These are phyloP conservation scores for Dolichoris vasculosae DNA, from an alignment of 1,140 invertebrate species.

Conservation along the genomic window DNA sequence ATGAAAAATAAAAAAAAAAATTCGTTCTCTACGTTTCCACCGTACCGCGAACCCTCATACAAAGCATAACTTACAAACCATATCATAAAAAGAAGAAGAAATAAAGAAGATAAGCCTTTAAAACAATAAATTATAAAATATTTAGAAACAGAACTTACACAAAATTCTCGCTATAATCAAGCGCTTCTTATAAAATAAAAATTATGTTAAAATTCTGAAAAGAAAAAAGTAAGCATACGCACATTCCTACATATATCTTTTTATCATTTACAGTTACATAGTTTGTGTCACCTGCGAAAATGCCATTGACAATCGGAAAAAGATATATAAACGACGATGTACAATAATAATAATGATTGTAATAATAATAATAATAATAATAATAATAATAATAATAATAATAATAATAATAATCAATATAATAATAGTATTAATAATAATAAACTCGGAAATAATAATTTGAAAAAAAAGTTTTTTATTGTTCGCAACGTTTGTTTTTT, in stretches of 20 bases:
- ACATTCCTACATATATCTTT: constrained; percentile 23
- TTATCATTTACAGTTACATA: constrained; percentile 15
- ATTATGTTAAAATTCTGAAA: constrained; percentile 34
- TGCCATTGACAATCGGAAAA: constrained; percentile 23
- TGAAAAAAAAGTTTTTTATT: constrained; percentile 33
- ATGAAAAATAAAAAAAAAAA: constrained; percentile 26
- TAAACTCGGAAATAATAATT: constrained; percentile 29
- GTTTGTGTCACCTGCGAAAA: constrained; percentile 15
- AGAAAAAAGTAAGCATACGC: constrained; percentile 21
- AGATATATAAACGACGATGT: constrained; percentile 15
- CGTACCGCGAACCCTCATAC: not conserved
- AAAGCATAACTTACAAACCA: constrained; percentile 7
- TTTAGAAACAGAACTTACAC: constrained; percentile 47
- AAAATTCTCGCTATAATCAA: constrained; percentile 39
- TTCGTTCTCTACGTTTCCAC: constrained; percentile 42
- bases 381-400: constrained; percentile 28
- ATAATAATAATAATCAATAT: constrained; percentile 17
- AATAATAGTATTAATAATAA: constrained; percentile 14
- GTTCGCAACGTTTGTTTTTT: constrained; percentile 28
- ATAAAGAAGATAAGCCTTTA: constrained; percentile 46
- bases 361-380: constrained; percentile 37
- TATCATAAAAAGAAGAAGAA: constrained; percentile 20
- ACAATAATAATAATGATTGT: constrained; percentile 40
- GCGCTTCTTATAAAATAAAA: constrained; percentile 42
- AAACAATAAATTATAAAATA: constrained; percentile 53